Conservation (phyloP, 2,888 invertebrate species). For the Sarcophaga carnaria region DNA sequence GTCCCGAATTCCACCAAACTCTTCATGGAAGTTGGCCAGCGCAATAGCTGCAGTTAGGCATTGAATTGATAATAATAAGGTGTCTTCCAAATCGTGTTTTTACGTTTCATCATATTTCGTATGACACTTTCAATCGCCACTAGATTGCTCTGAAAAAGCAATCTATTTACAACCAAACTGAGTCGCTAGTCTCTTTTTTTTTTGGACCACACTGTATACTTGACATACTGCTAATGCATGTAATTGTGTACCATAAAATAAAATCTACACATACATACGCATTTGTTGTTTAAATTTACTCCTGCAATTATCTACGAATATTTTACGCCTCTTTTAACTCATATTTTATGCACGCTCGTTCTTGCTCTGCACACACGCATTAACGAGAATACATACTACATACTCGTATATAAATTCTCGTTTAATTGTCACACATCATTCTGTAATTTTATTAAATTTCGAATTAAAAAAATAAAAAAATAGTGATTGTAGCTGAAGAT, state of each 20-base stretch:
- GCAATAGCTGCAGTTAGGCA: too few relatives aligned
- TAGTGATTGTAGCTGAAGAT: constrained; percentile 3
- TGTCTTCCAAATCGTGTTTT: too few relatives aligned
- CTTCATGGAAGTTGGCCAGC: too few relatives aligned
- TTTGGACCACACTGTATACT: neutral
- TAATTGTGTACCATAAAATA: too few relatives aligned
- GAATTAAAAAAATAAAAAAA: neutral
- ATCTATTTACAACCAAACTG: too few relatives aligned
- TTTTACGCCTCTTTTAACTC: constrained; percentile 6
- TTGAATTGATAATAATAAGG: too few relatives aligned
- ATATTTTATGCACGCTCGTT: neutral
- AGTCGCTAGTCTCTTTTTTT: neutral
- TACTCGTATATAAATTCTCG: constrained; percentile 16
- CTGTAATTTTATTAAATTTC: constrained; percentile 33
- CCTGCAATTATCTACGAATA: constrained; percentile 26
- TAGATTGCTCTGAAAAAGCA: too few relatives aligned
- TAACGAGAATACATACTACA: neutral
- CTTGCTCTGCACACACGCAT: neutral
- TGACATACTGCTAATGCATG: neutral
- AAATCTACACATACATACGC: neutral
- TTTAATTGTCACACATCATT: constrained; percentile 53
- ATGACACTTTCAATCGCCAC: too few relatives aligned
- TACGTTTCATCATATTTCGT: too few relatives aligned
- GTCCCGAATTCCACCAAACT: too few relatives aligned
- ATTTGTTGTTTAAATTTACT: constrained; percentile 25